Percentiles rank a stretch among this genome's conserved stretches.
phyloP scores from a whole-genome alignment of 2,113 vertebrate species.

The Aegypius monachus region DNA sequence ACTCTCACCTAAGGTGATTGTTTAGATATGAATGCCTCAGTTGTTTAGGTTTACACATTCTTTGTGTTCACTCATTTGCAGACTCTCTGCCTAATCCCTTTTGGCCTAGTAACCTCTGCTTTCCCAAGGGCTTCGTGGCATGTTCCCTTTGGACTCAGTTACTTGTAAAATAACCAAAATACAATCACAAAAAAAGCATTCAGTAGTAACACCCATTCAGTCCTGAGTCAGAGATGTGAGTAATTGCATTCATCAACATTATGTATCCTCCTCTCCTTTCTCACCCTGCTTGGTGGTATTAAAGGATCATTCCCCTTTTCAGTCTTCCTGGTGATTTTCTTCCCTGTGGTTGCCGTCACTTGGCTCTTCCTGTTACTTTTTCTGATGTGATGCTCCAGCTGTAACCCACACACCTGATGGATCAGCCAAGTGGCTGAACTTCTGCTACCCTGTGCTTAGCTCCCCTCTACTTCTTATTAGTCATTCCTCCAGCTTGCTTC shows the following conservation, averaged over 20 bases:
- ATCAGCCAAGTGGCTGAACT: not conserved
- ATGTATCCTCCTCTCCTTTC: not conserved
- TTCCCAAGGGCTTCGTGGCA: not conserved
- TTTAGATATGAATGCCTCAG: not conserved
- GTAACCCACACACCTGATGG: not conserved
- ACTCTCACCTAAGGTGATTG: not conserved
- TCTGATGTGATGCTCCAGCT: not conserved
- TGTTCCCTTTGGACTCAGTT: not conserved
- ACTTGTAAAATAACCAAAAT: not conserved
- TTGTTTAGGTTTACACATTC: not conserved
- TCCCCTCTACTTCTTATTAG: not conserved
- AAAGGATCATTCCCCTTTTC: not conserved
- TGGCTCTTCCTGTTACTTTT: not conserved
- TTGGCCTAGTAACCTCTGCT: not conserved
- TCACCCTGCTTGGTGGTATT: not conserved
- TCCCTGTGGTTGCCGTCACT: not conserved
- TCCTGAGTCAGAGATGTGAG: conserved; percentile 2
- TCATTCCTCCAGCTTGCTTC: not conserved
- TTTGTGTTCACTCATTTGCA: not conserved
- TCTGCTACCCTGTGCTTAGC: not conserved
- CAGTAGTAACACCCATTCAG: not conserved
- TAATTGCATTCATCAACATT: not conserved
- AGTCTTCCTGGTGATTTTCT: not conserved
- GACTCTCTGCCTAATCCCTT: not conserved
- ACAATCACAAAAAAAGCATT: not conserved